phyloP scores from a whole-genome alignment of 1,140 invertebrate genomes.

The Ptiloglossa arizonensis region DNA sequence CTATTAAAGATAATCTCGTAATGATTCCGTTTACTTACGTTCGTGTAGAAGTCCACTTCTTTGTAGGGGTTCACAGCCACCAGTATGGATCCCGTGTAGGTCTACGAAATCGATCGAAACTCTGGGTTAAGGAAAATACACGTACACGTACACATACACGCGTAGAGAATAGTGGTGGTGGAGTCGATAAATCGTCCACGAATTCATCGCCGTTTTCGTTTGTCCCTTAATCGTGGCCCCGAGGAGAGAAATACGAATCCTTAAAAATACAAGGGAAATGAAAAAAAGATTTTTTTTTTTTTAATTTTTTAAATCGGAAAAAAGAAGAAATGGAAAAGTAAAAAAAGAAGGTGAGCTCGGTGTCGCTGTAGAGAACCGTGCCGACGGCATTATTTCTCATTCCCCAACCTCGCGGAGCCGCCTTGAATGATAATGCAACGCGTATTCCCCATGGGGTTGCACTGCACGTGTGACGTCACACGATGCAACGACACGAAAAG shows the following conservation, averaged over 20 bases:
- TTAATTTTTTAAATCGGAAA: too few species aligned
- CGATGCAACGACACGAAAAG: neutral
- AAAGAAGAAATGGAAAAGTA: neutral
- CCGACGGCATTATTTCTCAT: constrained; percentile 53
- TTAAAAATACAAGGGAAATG: constrained; percentile 10
- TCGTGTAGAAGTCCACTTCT: constrained; percentile 93
- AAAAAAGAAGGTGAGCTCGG: constrained; percentile 9
- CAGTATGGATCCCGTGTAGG: constrained; percentile 95
- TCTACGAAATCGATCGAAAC: constrained; percentile 82
- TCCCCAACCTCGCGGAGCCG: constrained; percentile 27
- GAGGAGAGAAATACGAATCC: neutral
- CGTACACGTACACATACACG: too few species aligned
- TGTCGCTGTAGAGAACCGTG: constrained; percentile 30
- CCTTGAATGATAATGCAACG: constrained; percentile 48
- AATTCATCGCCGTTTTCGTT: neutral
- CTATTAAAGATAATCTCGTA: constrained; percentile 13
- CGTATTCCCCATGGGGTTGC: constrained; percentile 16
- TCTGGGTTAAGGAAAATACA: constrained; percentile 83
- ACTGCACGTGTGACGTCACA: constrained; percentile 10
- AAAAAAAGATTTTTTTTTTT: too few species aligned
- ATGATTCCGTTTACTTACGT: constrained; percentile 54
- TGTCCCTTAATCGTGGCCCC: constrained; percentile 14
- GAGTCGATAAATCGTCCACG: too few species aligned
- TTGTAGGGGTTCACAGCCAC: constrained; percentile 98
- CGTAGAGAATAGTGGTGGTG: too few species aligned